Evolutionary conservation across 2,113 vertebrate genomes (phyloP).

Genomic region (Syrrhaptes paradoxus): DNA sequence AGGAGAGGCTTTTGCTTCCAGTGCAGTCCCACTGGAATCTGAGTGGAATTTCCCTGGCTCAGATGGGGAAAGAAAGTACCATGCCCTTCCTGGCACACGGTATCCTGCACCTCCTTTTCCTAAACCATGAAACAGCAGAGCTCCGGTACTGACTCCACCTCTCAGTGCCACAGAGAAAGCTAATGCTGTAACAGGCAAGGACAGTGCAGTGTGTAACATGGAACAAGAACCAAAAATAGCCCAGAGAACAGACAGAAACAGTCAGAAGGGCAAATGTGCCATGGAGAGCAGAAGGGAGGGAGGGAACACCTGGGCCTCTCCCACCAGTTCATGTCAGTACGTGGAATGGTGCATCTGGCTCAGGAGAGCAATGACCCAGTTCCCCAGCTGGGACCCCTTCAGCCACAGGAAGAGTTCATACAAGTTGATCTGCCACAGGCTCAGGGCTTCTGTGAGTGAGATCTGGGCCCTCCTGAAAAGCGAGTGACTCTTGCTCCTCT

Average conservation of each 20-base stretch:
- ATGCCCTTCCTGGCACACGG: background rate
- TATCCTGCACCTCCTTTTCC: background rate
- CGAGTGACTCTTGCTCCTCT: slow-evolving; percentile 78
- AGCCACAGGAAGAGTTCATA: slow-evolving; percentile 84
- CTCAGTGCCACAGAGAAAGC: background rate
- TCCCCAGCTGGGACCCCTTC: slow-evolving; percentile 74
- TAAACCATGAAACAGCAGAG: background rate
- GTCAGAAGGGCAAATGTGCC: slow-evolving; percentile 18
- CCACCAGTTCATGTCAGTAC: slow-evolving; percentile 35
- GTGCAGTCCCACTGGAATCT: background rate
- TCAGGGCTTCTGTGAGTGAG: slow-evolving; percentile 78
- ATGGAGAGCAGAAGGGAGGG: background rate
- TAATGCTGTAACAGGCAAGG: background rate
- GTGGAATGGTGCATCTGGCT: slow-evolving; percentile 62
- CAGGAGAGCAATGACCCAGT: slow-evolving; percentile 78
- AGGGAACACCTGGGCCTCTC: background rate
- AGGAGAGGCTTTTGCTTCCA: background rate
- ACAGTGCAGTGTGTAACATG: background rate
- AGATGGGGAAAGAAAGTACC: background rate
- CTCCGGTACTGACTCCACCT: background rate
- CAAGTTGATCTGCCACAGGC: slow-evolving; percentile 84
- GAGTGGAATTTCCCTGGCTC: background rate
- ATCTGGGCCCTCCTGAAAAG: slow-evolving; percentile 79
- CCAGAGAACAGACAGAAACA: background rate
- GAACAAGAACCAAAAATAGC: background rate